Conservation (phyloP, 2,797 vertebrate genomes). For the Pterois miles region DNA sequence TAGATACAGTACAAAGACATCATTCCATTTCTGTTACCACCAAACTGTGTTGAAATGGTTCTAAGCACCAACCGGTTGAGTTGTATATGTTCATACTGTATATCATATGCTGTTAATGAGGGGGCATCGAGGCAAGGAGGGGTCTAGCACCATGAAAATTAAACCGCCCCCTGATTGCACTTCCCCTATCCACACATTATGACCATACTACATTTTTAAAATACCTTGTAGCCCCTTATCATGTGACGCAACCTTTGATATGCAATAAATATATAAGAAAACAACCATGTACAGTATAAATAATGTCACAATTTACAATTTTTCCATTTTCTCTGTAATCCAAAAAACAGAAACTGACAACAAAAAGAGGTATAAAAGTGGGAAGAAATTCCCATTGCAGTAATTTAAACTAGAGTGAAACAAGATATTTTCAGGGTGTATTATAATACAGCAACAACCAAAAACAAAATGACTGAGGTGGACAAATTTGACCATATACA, state of each 20-base stretch:
- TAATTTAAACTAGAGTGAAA: constrained; percentile 67
- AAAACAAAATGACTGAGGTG: constrained; percentile 59
- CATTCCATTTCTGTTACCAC: constrained; percentile 75
- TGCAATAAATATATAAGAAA: constrained; percentile 88
- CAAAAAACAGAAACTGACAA: constrained; percentile 66
- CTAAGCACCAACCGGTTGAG: constrained; percentile 82
- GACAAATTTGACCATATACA: constrained; percentile 71
- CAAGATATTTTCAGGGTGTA: constrained; percentile 46
- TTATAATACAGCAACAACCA: constrained; percentile 67
- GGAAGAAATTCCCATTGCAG: constrained; percentile 69
- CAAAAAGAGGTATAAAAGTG: constrained; percentile 80
- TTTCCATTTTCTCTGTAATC: constrained; percentile 71
- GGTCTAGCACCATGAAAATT: constrained; percentile 84
- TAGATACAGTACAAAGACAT: constrained; percentile 86
- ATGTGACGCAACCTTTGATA: constrained; percentile 80
- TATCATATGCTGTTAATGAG: constrained; percentile 72
- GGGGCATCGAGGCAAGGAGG: constrained; percentile 74
- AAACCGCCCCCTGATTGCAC: constrained; percentile 76
- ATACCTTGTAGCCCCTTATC: constrained; percentile 80
- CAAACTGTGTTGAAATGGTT: constrained; percentile 79
- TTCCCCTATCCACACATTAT: constrained; percentile 74
- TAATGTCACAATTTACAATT: constrained; percentile 84
- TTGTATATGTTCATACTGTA: constrained; percentile 68
- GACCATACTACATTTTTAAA: constrained; percentile 78
- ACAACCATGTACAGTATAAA: constrained; percentile 86